Base-by-base conservation (phyloP, 2,797 vertebrate species). In the Mormyrus proboscirostris region DNA sequence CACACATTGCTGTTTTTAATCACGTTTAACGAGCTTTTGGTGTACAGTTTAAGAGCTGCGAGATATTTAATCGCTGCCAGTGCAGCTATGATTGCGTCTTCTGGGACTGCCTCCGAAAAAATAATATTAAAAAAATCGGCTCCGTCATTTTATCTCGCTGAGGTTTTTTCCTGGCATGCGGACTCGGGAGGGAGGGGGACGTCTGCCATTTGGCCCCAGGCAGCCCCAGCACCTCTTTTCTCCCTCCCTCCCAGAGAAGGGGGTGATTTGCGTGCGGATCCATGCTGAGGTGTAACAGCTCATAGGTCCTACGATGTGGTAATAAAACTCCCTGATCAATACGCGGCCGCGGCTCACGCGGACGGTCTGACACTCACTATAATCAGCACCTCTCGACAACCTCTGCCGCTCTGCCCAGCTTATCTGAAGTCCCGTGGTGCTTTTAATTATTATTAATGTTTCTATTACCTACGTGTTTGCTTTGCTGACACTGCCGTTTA, bases 51-150 rank as follows among this genome's bases (percentile, higher is more conserved):
- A 90, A 88, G 51, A 89, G 88, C 91, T 91, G 92, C 69, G 65
- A 91, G 90, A 91, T 88, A 89, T 90, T 90, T 90, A 88, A 88
- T 87, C 79, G 86, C 88, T 91, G 92, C 92, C 91, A 92, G 90
- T 55, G 88, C 87, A 90, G 88, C 90, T 89, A 89, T 84, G 89
- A 92, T 91, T 91, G 88, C 79, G 82, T 88, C 83, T 90, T 87
- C 65, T 88, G 91, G 91, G 91, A 92, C 82, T 73, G 50, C 41
- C 65, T 91, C 83, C 51, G 65, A 73, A 73, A 73, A 33, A 57
- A 73, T 2, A 38, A 73, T 57, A 22, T 7, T 2, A 0, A 25
- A 25, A 57, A 88, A 92, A 92, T 90, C 65, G 90, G 88, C 90
- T 87, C 55, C 82, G 79, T 91, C 76, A 89, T 92, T 91, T 62